These are phyloP conservation scores for Protosalanx chinensis DNA, from an alignment of 2,797 vertebrate species.

Conservation along the genomic window DNA sequence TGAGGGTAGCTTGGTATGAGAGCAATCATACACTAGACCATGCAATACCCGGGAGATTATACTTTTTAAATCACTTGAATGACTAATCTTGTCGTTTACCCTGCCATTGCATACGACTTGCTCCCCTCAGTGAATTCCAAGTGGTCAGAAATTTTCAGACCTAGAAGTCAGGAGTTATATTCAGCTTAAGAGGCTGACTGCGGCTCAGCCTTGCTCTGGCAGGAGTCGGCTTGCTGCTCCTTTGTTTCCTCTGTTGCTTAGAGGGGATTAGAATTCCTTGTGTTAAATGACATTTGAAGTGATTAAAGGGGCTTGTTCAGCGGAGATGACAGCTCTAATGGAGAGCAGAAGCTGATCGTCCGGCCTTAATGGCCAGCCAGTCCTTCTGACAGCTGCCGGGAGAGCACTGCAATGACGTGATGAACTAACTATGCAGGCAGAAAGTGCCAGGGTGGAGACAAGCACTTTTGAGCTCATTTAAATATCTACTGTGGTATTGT, in stretches of 20 bases:
- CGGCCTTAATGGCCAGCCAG: conserved; percentile 3
- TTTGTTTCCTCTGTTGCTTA: conserved; percentile 54
- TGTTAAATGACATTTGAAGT: conserved; percentile 70
- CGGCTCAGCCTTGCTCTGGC: conserved; percentile 32
- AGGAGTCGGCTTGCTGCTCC: conserved; percentile 36
- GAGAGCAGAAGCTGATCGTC: conserved; percentile 12
- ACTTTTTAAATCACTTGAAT: neutral
- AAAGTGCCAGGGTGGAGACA: conserved; percentile 26
- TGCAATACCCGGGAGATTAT: neutral
- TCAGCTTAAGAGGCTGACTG: conserved; percentile 17
- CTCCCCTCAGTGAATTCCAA: neutral
- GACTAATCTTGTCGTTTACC: neutral
- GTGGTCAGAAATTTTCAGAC: conserved; percentile 6
- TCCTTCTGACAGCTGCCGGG: conserved; percentile 19
- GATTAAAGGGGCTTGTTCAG: conserved; percentile 61
- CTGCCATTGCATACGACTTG: neutral
- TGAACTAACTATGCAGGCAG: conserved; percentile 14
- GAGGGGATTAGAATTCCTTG: conserved; percentile 56
- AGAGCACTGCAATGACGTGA: conserved; percentile 38
- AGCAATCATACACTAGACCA: neutral
- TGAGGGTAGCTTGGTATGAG: neutral
- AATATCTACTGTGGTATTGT: neutral
- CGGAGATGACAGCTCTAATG: conserved; percentile 13
- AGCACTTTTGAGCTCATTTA: conserved; percentile 7
- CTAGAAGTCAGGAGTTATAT: conserved; percentile 25